phyloP scores from a whole-genome alignment of 2,888 invertebrate species.

The Clusia tigrina region DNA sequence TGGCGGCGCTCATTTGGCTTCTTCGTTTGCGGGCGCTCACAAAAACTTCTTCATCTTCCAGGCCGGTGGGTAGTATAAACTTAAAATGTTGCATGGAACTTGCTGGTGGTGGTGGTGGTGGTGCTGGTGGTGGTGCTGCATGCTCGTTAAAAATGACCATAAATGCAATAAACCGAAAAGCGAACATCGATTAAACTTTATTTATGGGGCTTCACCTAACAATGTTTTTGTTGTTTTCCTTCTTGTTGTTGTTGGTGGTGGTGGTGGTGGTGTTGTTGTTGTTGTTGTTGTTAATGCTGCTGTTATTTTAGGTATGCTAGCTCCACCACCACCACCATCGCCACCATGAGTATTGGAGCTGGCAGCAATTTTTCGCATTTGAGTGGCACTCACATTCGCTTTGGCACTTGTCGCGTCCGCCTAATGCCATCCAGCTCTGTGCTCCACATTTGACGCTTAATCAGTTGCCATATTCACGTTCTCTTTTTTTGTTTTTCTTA shows the following conservation, averaged over 20 bases:
- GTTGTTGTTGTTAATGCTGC: too few species aligned
- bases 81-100: conserved; percentile 60
- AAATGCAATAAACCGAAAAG: conserved; percentile 65
- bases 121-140: too few species aligned
- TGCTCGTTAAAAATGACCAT: conserved; percentile 65
- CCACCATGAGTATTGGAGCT: too few species aligned
- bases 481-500: conserved; percentile 32
- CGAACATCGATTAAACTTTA: conserved; percentile 65
- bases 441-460: conserved; percentile 31
- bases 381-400: too few species aligned
- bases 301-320: not conserved
- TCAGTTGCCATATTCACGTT: conserved; percentile 37
- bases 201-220: conserved; percentile 63
- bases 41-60: conserved; percentile 21
- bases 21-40: conserved; percentile 26
- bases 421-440: too few species aligned
- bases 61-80: conserved; percentile 49
- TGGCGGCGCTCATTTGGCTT: conserved; percentile 38
- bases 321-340: too few species aligned
- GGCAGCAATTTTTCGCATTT: too few species aligned
- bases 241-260: too few species aligned
- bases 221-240: conserved; percentile 39
- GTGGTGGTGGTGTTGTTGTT: too few species aligned
- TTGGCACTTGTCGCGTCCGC: conserved; percentile 12
- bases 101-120: too few species aligned